phyloP scores from a whole-genome alignment of 2,113 vertebrate genomes.

The Austrofundulus limnaeus region DNA sequence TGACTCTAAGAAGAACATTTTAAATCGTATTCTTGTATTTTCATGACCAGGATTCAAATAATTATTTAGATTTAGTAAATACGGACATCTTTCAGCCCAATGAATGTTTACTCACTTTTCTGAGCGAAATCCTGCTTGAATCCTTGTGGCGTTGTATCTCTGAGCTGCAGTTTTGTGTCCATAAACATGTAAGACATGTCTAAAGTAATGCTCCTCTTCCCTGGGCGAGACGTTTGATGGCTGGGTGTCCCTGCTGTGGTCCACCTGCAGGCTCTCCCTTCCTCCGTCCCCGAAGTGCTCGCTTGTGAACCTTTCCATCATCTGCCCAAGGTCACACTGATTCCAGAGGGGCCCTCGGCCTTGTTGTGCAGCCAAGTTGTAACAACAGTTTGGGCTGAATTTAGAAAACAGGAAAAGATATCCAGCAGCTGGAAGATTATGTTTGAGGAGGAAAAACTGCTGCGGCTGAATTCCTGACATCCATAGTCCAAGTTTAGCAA shows the following conservation, averaged over 20 bases:
- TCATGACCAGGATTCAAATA: no score
- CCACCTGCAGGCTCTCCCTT: constrained; percentile 37
- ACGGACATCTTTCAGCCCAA: not conserved
- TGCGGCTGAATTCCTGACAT: not conserved
- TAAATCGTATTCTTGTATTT: no score
- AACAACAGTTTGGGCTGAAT: constrained; percentile 1
- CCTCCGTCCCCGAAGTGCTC: constrained; percentile 39
- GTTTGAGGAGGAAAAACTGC: constrained; percentile 8
- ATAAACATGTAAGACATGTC: constrained; percentile 66
- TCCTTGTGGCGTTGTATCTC: constrained; percentile 83
- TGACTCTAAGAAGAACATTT: no score
- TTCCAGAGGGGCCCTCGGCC: constrained; percentile 1
- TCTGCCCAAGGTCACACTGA: constrained; percentile 39
- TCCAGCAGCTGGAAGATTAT: constrained; percentile 23
- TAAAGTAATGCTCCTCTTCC: constrained; percentile 38
- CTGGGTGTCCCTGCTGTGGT: constrained; percentile 56
- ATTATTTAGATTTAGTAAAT: no score
- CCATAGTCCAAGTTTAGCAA: constrained; percentile 5
- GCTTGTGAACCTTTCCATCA: constrained; percentile 62
- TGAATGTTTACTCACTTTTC: constrained; percentile 81
- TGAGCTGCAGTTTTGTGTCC: constrained; percentile 86
- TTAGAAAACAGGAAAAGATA: constrained; percentile 1
- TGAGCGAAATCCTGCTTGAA: constrained; percentile 83
- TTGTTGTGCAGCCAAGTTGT: not conserved
- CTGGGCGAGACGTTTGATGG: not conserved